Percentiles rank a stretch among this genome's conserved stretches.
phyloP scores from a whole-genome alignment of 2,797 vertebrate genomes.

The Tapirus indicus region DNA sequence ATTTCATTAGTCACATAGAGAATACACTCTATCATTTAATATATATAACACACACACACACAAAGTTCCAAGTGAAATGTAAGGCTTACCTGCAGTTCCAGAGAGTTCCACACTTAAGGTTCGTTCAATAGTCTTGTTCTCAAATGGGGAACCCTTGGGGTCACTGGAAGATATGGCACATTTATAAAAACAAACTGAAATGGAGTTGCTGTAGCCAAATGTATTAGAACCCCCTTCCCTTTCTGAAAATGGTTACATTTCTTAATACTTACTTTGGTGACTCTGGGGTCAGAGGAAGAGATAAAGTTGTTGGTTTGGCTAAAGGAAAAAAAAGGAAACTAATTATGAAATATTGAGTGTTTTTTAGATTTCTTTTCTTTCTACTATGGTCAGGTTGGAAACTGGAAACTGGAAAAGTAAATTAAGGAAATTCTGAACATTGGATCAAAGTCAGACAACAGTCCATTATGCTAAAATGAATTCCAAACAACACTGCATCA shows the following conservation, averaged over 20 bases:
- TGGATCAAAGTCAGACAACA: constrained; percentile 71
- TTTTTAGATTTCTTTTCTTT: constrained; percentile 44
- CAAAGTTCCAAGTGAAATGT: constrained; percentile 33
- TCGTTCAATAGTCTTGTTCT: constrained; percentile 99
- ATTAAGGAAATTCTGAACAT: constrained; percentile 61
- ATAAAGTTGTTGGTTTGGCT: constrained; percentile 99
- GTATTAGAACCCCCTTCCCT: constrained; percentile 90
- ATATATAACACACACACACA: constrained; percentile 48
- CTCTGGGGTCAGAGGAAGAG: constrained; percentile 99
- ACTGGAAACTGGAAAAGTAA: constrained; percentile 59
- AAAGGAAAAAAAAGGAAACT: constrained; percentile 89
- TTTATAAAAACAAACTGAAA: constrained; percentile 94
- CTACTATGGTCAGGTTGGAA: constrained; percentile 62
- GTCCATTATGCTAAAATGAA: constrained; percentile 67
- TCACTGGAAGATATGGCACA: constrained; percentile 98
- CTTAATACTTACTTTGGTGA: constrained; percentile 99
- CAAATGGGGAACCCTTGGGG: constrained; percentile 99
- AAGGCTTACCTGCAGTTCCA: constrained; percentile 97
- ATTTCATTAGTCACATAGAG: constrained; percentile 65
- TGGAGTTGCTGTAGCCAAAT: constrained; percentile 91
- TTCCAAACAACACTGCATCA: constrained; percentile 61
- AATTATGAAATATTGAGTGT: constrained; percentile 82
- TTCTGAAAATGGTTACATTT: constrained; percentile 94
- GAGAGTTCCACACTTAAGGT: constrained; percentile 99
- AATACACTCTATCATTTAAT: neutral